Evolutionary conservation across 2,888 invertebrate genomes (phyloP).

Genomic region (Leucozona laternaria): DNA sequence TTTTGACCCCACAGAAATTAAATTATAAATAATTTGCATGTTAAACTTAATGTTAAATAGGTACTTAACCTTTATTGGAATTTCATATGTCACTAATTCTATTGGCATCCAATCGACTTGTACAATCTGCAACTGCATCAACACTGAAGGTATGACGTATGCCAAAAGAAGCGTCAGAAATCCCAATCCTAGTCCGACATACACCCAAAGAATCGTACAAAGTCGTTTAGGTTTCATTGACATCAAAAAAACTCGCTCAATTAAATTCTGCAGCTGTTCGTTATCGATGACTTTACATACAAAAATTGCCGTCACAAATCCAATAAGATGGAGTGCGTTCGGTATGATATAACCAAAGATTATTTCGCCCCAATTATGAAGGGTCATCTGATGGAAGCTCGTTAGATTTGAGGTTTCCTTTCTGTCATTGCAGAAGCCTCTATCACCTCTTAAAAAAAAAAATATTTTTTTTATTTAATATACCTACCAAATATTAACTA

Average conservation of each 20-base stretch:
- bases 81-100: slow-evolving; percentile 77
- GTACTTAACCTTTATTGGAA: slow-evolving; percentile 73
- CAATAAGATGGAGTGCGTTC: slow-evolving; percentile 88
- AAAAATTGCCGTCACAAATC: slow-evolving; percentile 89
- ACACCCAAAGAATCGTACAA: slow-evolving; percentile 89
- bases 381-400: slow-evolving; percentile 70
- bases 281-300: slow-evolving; percentile 91
- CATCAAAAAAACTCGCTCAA: slow-evolving; percentile 92
- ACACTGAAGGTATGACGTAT: slow-evolving; percentile 85
- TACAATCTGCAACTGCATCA: slow-evolving; percentile 79
- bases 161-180: slow-evolving; percentile 89
- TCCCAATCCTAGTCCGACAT: slow-evolving; percentile 87
- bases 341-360: slow-evolving; percentile 90
- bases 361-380: slow-evolving; percentile 87
- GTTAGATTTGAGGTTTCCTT: slow-evolving; percentile 30
- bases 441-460: slow-evolving; percentile 77
- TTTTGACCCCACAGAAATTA: too few relatives aligned
- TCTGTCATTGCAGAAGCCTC: slow-evolving; percentile 74
- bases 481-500: not conserved
- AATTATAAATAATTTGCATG: too few relatives aligned
- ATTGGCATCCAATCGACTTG: slow-evolving; percentile 77
- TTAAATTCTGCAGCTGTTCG: slow-evolving; percentile 92
- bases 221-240: slow-evolving; percentile 89
- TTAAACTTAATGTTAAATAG: too few relatives aligned
- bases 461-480: not conserved